Percentiles rank a stretch among this genome's conserved stretches.
Evolutionary conservation across 2,888 invertebrate species (phyloP).

Genomic region (Bellardia pandia): DNA sequence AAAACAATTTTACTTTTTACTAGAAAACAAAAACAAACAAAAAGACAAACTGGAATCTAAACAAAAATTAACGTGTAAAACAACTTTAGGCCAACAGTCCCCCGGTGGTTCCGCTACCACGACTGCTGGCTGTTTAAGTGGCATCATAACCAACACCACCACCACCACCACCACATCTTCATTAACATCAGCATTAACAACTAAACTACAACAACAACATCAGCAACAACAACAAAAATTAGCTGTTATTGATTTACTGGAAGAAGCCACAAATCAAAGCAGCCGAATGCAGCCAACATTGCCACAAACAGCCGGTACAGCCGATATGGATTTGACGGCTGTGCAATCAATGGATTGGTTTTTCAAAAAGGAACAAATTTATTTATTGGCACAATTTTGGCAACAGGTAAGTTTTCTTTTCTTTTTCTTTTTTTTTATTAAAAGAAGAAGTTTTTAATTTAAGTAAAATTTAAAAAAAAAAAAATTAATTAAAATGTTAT

Average conservation of each 20-base stretch:
- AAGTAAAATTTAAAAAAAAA: not conserved
- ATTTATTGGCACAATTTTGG: constrained; percentile 97
- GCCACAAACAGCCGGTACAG: constrained; percentile 89
- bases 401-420: constrained; percentile 91
- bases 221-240: constrained; percentile 61
- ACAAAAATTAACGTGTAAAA: constrained; percentile 49
- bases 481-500: not conserved
- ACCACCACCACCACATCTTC: constrained; percentile 31
- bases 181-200: constrained; percentile 25
- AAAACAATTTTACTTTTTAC: constrained; percentile 59
- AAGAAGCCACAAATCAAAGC: constrained; percentile 71
- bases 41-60: constrained; percentile 71
- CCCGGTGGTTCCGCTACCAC: constrained; percentile 59
- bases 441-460: not conserved
- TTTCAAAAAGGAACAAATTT: constrained; percentile 97
- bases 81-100: constrained; percentile 68
- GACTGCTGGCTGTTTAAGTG: constrained; percentile 62
- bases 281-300: constrained; percentile 91
- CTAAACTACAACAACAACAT: constrained; percentile 34
- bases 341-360: constrained; percentile 98
- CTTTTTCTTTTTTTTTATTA: not conserved
- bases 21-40: constrained; percentile 17
- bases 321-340: constrained; percentile 95
- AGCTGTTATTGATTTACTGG: constrained; percentile 69
- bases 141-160: constrained; percentile 37